A percentile compares a stretch with the other conserved stretches of the same genome.
Conservation (phyloP, 2,113 vertebrate genomes). For the Atrichornis clamosus region DNA sequence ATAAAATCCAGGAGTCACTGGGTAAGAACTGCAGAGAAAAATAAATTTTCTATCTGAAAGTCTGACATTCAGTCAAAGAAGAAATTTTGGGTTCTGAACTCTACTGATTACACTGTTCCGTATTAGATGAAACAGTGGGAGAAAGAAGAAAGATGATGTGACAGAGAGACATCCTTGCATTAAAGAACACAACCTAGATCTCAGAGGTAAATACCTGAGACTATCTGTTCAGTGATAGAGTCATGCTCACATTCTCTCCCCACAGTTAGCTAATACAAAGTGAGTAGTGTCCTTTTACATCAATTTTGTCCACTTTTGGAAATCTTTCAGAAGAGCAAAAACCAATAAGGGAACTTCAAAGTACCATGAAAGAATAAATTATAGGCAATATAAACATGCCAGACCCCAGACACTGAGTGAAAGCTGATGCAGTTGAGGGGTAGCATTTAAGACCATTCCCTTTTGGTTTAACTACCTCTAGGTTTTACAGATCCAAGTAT, state of each 20-base stretch:
- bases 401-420: neutral
- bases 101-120: neutral
- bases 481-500: neutral
- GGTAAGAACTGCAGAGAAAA: neutral
- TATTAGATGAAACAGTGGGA: neutral
- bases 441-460: neutral
- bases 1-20: neutral
- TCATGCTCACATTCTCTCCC: neutral
- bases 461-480: neutral
- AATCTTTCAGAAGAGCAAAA: neutral
- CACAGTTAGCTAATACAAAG: neutral
- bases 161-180: neutral
- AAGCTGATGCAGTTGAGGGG: neutral
- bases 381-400: neutral
- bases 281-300: neutral
- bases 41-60: neutral
- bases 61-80: neutral
- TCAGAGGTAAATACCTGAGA: neutral
- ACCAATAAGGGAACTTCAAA: neutral
- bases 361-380: neutral
- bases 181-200: neutral
- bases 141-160: neutral
- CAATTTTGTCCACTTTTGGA: neutral
- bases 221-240: neutral
- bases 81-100: neutral